A percentile compares a stretch with the other conserved stretches of the same genome.
Conservation (phyloP, 2,113 vertebrate species). For the Nannobrachium achirus region DNA sequence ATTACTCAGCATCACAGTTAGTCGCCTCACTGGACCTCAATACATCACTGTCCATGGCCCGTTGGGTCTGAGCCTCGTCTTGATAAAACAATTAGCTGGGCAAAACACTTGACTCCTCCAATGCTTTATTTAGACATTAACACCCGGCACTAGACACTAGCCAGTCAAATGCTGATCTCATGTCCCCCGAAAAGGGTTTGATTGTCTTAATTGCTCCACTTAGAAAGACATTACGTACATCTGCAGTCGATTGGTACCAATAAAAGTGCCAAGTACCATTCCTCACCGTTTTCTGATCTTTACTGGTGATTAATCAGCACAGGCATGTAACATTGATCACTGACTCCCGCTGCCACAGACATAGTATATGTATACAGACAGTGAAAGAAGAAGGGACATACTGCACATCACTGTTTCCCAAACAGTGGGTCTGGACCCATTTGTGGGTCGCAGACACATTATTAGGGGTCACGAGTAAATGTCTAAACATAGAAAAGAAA, state of each 20-base stretch:
- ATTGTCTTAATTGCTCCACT: constrained; percentile 73
- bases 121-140: constrained; percentile 30
- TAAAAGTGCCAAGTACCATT: constrained; percentile 59
- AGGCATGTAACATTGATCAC: constrained; percentile 58
- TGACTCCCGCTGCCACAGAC: constrained; percentile 29
- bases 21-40: constrained; percentile 17
- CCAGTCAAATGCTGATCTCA: constrained; percentile 56
- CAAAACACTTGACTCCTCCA: constrained; percentile 36
- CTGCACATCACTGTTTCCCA: too few species aligned
- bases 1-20: constrained; percentile 39
- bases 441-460: too few species aligned
- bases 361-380: constrained; percentile 64
- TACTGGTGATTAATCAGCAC: constrained; percentile 49
- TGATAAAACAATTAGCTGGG: constrained; percentile 62
- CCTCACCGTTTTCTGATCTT: constrained; percentile 50
- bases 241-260: constrained; percentile 58
- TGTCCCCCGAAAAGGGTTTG: constrained; percentile 58
- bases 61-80: constrained; percentile 42
- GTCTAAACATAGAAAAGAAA: too few species aligned
- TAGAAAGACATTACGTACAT: constrained; percentile 65
- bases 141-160: constrained; percentile 25
- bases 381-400: constrained; percentile 21
- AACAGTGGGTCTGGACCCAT: too few species aligned
- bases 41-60: constrained; percentile 39
- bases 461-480: too few species aligned